Base-by-base conservation (phyloP, 2,888 invertebrate genomes). In the Galerucella calmariensis region DNA sequence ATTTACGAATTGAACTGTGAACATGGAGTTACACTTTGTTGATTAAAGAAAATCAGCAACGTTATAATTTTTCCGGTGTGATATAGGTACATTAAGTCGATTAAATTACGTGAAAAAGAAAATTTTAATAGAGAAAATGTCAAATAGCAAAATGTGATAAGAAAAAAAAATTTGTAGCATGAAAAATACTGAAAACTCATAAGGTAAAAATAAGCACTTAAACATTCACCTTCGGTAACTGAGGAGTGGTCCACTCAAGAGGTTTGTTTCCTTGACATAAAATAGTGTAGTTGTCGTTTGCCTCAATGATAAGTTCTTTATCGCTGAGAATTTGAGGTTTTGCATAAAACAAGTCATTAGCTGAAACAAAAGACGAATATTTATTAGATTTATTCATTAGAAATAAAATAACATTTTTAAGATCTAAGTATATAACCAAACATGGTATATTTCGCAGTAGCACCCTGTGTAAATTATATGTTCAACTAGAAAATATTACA, bases 221-320 rank as follows among this genome's bases (percentile, higher is more conserved):
- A 46, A 9, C 0, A 46, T 46, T 44, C 53, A 68, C 75, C 75
- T 80, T 80, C 59, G 51, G 46, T 46, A 79, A 68, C 65, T 73
- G 35, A 9, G 84, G 83, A 46, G 70, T 73, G 61, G 69, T 80
- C 90, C 90, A 90, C 24, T 79, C 82, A 16, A 90, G 80, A 0
- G 88, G 86, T 58, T 84, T 83, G 12, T 83, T 85, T 48, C 88
- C 88, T 79, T 88, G 87, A 79, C 90, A 90, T n/a, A 84, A 82
- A 67, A 90, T 77, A 2, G 86, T 87, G 62, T 86, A 87, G 78
- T 87, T 86, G 0, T 81, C 79, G 66, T 83, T 82, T 0, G 82
- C 79, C 9, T 86, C 67, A 8, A 79, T 56, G 46, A 78, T 73
- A 14, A 75, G 72, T 27, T 80, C 77, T 41, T 56, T 71, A 51